phyloP scores from a whole-genome alignment of 2,797 vertebrate genomes.

The Labeo calbasu region DNA sequence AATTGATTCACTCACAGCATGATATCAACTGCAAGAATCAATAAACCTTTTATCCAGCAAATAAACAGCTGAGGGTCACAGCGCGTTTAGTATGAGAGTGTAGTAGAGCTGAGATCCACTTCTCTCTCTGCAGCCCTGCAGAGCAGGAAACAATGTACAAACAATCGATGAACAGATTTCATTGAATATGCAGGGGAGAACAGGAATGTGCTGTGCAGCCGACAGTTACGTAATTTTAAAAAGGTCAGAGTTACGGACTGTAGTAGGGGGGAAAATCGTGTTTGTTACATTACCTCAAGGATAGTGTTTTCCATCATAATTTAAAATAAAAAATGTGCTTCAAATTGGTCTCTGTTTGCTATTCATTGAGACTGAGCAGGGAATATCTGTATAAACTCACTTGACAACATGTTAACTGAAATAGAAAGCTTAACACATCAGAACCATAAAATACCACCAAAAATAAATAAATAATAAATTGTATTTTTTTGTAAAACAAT shows the following conservation, averaged over 20 bases:
- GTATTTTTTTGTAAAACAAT: no score
- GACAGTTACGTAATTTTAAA: background rate
- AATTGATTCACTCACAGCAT: constrained; percentile 27
- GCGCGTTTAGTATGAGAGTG: background rate
- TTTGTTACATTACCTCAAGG: background rate
- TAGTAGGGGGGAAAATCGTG: background rate
- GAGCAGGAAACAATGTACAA: constrained; percentile 1
- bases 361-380: background rate
- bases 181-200: constrained; percentile 7
- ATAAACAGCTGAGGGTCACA: constrained; percentile 28
- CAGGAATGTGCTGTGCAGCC: background rate
- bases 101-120: constrained; percentile 16
- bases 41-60: constrained; percentile 29
- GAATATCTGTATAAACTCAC: background rate
- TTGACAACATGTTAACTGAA: background rate
- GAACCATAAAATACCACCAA: no score
- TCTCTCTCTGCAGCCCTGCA: background rate
- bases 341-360: background rate
- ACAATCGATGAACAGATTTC: constrained; percentile 25
- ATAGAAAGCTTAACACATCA: background rate
- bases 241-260: background rate
- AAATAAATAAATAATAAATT: no score
- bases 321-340: background rate
- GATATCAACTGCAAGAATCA: constrained; percentile 30
- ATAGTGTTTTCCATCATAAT: background rate